phyloP scores from a whole-genome alignment of 2,797 vertebrate species.

The Tarsius wallacei region DNA sequence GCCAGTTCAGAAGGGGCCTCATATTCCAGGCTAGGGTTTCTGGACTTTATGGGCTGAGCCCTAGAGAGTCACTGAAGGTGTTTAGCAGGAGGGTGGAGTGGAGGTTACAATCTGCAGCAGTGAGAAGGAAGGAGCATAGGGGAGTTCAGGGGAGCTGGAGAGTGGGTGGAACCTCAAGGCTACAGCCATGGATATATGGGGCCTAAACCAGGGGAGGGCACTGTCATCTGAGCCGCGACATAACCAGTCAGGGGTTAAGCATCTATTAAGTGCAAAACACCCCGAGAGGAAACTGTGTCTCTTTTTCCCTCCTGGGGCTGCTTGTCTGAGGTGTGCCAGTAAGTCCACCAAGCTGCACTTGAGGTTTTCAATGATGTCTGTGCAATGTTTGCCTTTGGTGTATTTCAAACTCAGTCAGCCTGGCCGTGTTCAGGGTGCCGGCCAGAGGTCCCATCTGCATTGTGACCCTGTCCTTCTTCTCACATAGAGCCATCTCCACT shows the following conservation, averaged over 20 bases:
- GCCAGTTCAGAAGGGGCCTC: neutral
- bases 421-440: rapidly evolving
- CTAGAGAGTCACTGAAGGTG: neutral
- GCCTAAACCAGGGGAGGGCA: no score
- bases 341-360: neutral
- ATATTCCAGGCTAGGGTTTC: neutral
- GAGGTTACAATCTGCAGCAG: neutral
- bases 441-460: no score
- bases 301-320: no score
- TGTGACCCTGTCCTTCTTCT: rapidly evolving
- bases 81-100: neutral
- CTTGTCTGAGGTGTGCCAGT: neutral
- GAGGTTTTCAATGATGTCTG: neutral
- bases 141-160: no score
- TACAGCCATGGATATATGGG: no score
- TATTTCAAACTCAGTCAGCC: neutral
- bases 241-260: neutral
- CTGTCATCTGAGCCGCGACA: no score
- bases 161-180: no score
- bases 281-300: neutral
- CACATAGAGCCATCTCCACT: no score
- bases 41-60: neutral
- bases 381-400: no score
- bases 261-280: neutral
- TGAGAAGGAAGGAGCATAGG: no score